Evolutionary conservation across 1,140 invertebrate genomes (phyloP), one percentile per base, ranked within the genome.

Genomic region (Armadillidium nasatum): DNA sequence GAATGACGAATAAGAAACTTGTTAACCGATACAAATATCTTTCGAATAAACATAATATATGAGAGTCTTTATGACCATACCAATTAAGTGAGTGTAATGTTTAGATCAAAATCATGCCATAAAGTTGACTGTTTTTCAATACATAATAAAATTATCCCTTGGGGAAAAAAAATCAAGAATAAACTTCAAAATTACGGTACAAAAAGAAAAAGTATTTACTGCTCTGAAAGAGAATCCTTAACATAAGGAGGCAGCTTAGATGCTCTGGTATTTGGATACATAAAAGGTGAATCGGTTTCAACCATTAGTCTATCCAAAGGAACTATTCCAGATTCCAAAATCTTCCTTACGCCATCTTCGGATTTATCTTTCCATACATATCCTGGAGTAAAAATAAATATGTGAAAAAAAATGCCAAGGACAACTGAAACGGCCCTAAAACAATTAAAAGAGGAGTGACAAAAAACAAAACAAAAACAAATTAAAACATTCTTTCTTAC

Each of bases 321-420:
- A 81, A 95, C 87, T 23, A 90, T 86, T 74, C 91, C 90, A 82
- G 93, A 91, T 50, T 93, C 91, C 13, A 97, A 84, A 70, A 96
- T 85, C 82, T 92, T 90, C 75, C 94, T 87, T 7, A 98, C 91
- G 15, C 95, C 94, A 80, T 91, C 91, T 81, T 95, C 93, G 15
- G 93, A 93, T 86, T 95, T 96, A 82, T 97, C 95, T 87, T 96
- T 95, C 86, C 93, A 95, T n/a, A 95, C 85, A 83, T 93, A 95
- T 19, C 94, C 93, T 87, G 83, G 84, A 84, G 87, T 15, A 13
- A 74, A 6, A 43, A 73, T n/a, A n/a, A n/a, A n/a, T n/a, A n/a
- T n/a, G n/a, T n/a, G n/a, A n/a, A n/a, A n/a, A n/a, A n/a, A n/a
- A n/a, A n/a, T n/a, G n/a, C n/a, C n/a, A 15, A 11, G 21, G 11